Evolutionary conservation across 2,113 vertebrate genomes (phyloP).

Genomic region (Sialia sialis): DNA sequence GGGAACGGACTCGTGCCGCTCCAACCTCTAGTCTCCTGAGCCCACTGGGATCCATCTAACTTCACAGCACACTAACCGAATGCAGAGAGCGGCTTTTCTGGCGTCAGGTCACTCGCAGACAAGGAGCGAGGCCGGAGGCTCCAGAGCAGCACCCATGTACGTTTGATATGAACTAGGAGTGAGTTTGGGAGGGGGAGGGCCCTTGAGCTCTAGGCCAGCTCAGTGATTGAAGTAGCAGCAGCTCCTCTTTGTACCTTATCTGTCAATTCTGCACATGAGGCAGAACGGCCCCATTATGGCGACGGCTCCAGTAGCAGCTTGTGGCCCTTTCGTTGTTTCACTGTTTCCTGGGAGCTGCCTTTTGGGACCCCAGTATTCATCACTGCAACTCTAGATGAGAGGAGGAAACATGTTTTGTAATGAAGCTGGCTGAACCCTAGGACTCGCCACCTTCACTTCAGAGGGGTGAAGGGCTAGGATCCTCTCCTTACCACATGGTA

Average conservation of each 20-base stretch:
- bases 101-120: constrained; percentile 73
- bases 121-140: constrained; percentile 66
- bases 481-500: background rate
- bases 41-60: constrained; percentile 71
- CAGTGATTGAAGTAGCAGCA: constrained; percentile 67
- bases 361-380: constrained; percentile 55
- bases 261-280: constrained; percentile 52
- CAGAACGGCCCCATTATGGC: constrained; percentile 25
- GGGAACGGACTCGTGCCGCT: constrained; percentile 80
- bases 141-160: constrained; percentile 63
- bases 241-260: constrained; percentile 60
- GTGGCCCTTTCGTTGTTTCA: constrained; percentile 61
- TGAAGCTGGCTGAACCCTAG: constrained; percentile 28
- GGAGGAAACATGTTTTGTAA: constrained; percentile 13
- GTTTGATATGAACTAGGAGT: constrained; percentile 73
- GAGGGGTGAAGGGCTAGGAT: constrained; percentile 12
- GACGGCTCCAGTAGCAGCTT: constrained; percentile 59
- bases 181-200: constrained; percentile 60
- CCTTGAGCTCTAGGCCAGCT: constrained; percentile 53
- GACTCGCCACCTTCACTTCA: background rate
- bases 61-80: constrained; percentile 76
- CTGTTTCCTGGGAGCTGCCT: constrained; percentile 60
- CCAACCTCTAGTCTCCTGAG: constrained; percentile 77
- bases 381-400: constrained; percentile 54
- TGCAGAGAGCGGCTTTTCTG: constrained; percentile 76